Percentiles rank a stretch among this genome's conserved stretches.
phyloP scores from a whole-genome alignment of 2,113 vertebrate genomes.

The Paradoxurus hermaphroditus region DNA sequence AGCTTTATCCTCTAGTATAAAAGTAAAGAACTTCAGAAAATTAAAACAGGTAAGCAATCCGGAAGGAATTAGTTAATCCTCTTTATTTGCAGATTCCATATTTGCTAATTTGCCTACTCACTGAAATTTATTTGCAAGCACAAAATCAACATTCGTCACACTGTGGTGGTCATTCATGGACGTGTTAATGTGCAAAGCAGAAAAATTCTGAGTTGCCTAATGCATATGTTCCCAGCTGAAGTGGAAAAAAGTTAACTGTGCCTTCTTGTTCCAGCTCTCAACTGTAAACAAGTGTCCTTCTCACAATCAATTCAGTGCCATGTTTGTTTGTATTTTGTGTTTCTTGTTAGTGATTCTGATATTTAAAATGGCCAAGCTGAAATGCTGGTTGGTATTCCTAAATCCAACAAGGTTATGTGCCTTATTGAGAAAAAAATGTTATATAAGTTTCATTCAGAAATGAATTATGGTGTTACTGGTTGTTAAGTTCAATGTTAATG shows the following conservation, averaged over 20 bases:
- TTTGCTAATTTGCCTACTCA: neutral
- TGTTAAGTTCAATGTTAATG: neutral
- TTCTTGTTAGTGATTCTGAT: neutral
- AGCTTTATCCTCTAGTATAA: neutral
- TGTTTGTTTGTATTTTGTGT: neutral
- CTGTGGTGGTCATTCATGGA: neutral
- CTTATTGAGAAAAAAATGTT: neutral
- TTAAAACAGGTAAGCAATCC: slow-evolving; percentile 30
- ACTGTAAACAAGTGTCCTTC: neutral
- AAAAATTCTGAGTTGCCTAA: neutral
- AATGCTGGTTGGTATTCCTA: neutral
- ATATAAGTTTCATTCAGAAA: neutral
- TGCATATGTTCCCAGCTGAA: neutral
- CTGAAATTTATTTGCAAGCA: neutral
- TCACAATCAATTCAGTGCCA: neutral
- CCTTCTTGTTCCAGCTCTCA: neutral
- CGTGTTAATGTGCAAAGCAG: neutral
- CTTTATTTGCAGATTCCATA: neutral
- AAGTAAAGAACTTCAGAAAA: neutral
- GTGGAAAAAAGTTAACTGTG: neutral
- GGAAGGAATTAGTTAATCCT: neutral
- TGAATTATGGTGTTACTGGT: neutral
- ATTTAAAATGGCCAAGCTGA: neutral
- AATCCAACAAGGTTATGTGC: neutral
- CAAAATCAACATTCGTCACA: neutral